Percentiles rank a stretch among this genome's conserved stretches.
Conservation (phyloP, 2,888 invertebrate genomes). For the Nymphalis c-album region DNA sequence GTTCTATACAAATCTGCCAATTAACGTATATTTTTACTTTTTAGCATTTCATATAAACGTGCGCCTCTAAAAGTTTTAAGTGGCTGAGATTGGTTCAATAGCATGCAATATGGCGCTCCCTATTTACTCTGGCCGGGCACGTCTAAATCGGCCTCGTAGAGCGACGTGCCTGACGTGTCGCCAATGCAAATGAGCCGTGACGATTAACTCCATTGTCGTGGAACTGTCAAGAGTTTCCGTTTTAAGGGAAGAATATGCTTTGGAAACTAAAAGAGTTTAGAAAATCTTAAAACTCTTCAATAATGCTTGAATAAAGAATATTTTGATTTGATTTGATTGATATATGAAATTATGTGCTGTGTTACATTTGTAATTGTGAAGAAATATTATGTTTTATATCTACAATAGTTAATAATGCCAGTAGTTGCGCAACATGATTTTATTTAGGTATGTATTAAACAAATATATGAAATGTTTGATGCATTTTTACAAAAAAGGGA, state of each 20-base stretch:
- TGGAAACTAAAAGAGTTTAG: background rate
- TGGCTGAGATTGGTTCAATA: constrained; percentile 14
- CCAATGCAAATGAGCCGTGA: constrained; percentile 26
- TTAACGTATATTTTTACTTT: background rate
- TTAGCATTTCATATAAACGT: background rate
- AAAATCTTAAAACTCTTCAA: background rate
- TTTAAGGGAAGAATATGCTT: constrained; percentile 13
- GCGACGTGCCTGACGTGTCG: constrained; percentile 21
- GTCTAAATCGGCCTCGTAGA: constrained; percentile 19
- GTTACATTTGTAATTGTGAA: too few species aligned
- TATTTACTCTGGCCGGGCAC: constrained; percentile 12
- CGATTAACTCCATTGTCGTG: constrained; percentile 25
- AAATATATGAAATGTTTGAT: background rate
- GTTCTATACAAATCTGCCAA: too few species aligned
- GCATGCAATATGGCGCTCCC: constrained; percentile 12
- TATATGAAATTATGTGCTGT: too few species aligned
- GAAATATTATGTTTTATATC: too few species aligned
- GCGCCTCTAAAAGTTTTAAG: constrained; percentile 5
- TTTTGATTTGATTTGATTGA: too few species aligned
- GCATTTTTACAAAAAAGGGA: background rate
- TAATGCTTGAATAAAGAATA: background rate
- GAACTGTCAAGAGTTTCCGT: constrained; percentile 18
- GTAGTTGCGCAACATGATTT: too few species aligned
- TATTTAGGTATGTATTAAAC: background rate
- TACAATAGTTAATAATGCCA: too few species aligned